phyloP scores from a whole-genome alignment of 1,140 invertebrate species.

The Megalonaias nervosa region DNA sequence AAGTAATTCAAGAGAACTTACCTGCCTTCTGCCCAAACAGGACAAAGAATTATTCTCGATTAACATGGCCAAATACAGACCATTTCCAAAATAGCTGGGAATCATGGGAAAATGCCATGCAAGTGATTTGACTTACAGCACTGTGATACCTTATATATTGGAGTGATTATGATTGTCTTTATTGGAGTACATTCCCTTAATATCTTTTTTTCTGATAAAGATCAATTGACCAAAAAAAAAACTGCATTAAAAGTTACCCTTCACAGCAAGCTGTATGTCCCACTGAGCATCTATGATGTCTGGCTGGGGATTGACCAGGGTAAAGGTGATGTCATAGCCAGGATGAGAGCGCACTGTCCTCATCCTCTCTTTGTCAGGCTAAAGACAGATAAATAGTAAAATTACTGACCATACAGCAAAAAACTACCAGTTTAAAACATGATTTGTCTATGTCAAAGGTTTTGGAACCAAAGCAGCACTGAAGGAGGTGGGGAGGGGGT shows the following conservation, averaged over 20 bases:
- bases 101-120: background rate
- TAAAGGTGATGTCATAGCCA: slow-evolving; percentile 84
- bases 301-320: slow-evolving; percentile 84
- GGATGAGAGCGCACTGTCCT: slow-evolving; percentile 63
- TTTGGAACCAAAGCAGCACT: background rate
- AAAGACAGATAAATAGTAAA: slow-evolving; percentile 9
- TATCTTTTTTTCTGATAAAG: too few relatives aligned
- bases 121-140: background rate
- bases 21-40: too few relatives aligned
- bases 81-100: too few relatives aligned
- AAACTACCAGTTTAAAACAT: too few relatives aligned
- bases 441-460: background rate
- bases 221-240: background rate
- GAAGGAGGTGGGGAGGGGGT: background rate
- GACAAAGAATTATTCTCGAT: too few relatives aligned
- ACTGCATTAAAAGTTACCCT: slow-evolving; percentile 71
- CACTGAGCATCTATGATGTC: slow-evolving; percentile 79
- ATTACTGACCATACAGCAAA: too few relatives aligned
- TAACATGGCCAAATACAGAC: too few relatives aligned
- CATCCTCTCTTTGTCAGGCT: slow-evolving; percentile 69
- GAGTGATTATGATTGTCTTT: background rate
- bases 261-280: slow-evolving; percentile 77
- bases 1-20: too few relatives aligned
- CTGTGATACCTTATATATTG: background rate
- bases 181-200: background rate